Base-by-base conservation (phyloP, 2,888 invertebrate species). In the Villa cingulata region DNA sequence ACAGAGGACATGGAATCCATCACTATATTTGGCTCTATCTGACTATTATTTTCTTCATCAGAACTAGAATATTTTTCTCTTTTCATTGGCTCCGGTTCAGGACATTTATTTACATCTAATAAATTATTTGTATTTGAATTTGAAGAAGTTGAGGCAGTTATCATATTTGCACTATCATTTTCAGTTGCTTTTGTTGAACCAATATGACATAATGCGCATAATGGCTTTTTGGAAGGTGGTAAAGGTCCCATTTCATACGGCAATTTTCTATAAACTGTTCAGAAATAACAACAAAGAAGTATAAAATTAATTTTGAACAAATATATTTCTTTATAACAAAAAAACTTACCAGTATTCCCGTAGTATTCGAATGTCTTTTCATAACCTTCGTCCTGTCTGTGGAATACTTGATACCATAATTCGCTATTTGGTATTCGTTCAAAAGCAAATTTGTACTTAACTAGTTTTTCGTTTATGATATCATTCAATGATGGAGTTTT, bases 351-450 rank as follows among this genome's bases (percentile, higher is more conserved):
- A 27, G 65, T 67, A 32, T 59, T 61, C 7, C 67, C 69, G 50
- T 62, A 69, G 53, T 70, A 68, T 64, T 73, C 66, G 70, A 75
- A 74, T 60, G 75, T 75, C 62, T 72, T 74, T 56, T 83, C 77
- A 53, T 78, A 76, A 16, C 82, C 81, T 43, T 76, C 74, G 60
- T 87, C 86, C 60, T 86, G 85, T 2, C 88, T 73, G 53, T 76
- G 74, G 61, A 86, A 88, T 2, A 86, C 81, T 53, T 80, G 76
- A 62, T 80, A 86, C 88, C 88, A 88, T 0, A 83, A 76, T 60
- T 86, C 86, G 19, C 78, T 76, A 34, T 69, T 72, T 1, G 87
- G 87, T 49, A 84, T 72, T 16, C 75, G 74, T 65, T 88, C 87
- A 62, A 88, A 88, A 0, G 83, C 80, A 59, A 81, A 84, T 61